Evolutionary conservation across 2,797 vertebrate genomes (phyloP), one percentile per base, ranked within the genome.

Genomic region (Anabas testudineus): DNA sequence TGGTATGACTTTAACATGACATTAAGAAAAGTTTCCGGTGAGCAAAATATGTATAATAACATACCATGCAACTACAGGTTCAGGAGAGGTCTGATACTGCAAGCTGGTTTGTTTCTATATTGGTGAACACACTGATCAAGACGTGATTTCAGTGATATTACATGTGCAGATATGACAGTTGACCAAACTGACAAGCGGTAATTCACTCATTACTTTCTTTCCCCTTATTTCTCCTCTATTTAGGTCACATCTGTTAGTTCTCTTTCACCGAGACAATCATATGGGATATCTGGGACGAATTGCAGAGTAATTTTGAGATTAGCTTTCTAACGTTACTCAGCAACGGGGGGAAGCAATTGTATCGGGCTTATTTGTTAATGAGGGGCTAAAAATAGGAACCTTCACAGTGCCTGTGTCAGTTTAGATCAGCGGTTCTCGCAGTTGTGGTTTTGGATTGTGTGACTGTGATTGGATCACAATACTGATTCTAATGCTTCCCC

Each of bases 221-320:
- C 21, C 46, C 47, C 64, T 51, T 42, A 45, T 47, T 13, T 26
- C 10, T 46, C 24, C 58, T 52, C 45, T 78, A 86, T 86, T 83
- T 84, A 52, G 78, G 62, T 71, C 86, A 92, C 90, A 93, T 90
- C 90, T 92, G 90, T 84, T 79, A 75, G 80, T 80, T 85, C 64
- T 83, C 85, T 74, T 65, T 86, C 80, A 90, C 67, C 85, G 42
- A 88, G 67, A 83, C 68, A 90, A 90, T 91, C 85, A 91, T 83
- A 69, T 66, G 80, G 57, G 77, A 89, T 90, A 85, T 91, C 79
- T 80, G 78, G 74, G 80, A 79, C 83, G 82, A 92, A 91, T 77
- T 90, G 74, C 74, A n/a, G 77, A 57, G 87, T 73, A 66, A 93
- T 93, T 94, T 91, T 83, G 46, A 91, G 87, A 90, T 93, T 90